Conservation (phyloP, 2,113 vertebrate genomes). For the Grus americana region DNA sequence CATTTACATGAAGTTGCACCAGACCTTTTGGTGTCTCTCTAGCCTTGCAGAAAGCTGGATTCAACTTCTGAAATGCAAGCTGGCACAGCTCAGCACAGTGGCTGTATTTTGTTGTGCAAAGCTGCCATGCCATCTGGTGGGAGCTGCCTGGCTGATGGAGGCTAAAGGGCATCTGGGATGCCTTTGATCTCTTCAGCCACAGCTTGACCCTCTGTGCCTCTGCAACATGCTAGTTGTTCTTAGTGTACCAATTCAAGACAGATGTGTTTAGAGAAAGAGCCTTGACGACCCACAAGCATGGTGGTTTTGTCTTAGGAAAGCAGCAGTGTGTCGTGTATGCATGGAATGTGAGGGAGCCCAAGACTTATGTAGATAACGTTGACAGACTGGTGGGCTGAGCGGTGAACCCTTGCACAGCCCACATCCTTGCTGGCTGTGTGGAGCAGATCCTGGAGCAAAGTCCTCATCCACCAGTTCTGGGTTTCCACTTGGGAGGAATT, state of each 20-base stretch:
- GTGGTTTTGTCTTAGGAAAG: neutral
- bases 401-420: neutral
- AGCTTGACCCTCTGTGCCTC: neutral
- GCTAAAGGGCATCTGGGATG: neutral
- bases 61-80: neutral
- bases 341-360: neutral
- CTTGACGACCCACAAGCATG: neutral
- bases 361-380: accelerated
- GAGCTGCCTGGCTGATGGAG: neutral
- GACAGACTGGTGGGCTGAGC: neutral
- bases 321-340: neutral
- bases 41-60: neutral
- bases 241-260: neutral
- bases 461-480: neutral
- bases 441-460: neutral
- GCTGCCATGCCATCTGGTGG: neutral
- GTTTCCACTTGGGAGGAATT: neutral
- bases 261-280: neutral
- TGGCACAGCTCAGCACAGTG: neutral
- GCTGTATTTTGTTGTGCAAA: neutral
- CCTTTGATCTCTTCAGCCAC: neutral
- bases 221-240: neutral
- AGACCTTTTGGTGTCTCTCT: neutral
- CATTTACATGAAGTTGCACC: neutral
- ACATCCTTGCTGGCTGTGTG: accelerated